A percentile compares a stretch with the other conserved stretches of the same genome.
Evolutionary conservation across 2,888 invertebrate genomes (phyloP).

Genomic region (Augiades crinisus): DNA sequence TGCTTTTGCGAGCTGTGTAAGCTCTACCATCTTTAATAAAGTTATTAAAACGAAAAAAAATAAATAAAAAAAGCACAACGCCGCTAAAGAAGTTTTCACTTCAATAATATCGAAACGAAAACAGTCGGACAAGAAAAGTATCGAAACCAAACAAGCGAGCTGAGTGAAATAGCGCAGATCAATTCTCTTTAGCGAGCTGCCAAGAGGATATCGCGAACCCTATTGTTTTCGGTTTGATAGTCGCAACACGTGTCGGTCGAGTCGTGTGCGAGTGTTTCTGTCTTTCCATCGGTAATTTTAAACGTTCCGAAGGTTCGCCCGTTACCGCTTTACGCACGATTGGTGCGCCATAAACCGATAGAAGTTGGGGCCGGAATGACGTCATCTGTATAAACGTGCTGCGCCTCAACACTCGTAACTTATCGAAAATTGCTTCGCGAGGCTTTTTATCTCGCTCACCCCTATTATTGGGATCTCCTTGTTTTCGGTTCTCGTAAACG

Average conservation of each 20-base stretch:
- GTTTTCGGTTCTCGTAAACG: constrained; percentile 39
- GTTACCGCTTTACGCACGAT: constrained; percentile 63
- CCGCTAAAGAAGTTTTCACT: too few relatives aligned
- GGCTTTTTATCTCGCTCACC: constrained; percentile 34
- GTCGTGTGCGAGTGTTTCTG: constrained; percentile 25
- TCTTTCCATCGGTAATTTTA: constrained; percentile 25
- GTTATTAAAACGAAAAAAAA: too few relatives aligned
- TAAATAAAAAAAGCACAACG: too few relatives aligned
- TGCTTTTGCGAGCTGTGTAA: too few relatives aligned
- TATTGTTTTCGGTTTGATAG: constrained; percentile 26
- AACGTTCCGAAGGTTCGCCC: constrained; percentile 29
- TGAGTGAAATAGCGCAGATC: constrained; percentile 15
- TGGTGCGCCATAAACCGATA: constrained; percentile 52
- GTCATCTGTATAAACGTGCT: constrained; percentile 35
- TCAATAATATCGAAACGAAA: too few relatives aligned
- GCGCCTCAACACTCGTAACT: constrained; percentile 41
- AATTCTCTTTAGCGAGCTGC: constrained; percentile 15
- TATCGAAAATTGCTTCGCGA: constrained; percentile 44
- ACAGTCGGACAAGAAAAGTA: not conserved
- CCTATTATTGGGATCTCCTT: constrained; percentile 40
- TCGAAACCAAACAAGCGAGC: constrained; percentile 10
- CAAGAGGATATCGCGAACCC: constrained; percentile 23
- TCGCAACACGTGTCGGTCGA: constrained; percentile 26
- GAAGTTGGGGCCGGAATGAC: constrained; percentile 35
- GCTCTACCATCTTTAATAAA: too few relatives aligned